Evolutionary conservation across 2,888 invertebrate species (phyloP), one percentile per base, ranked within the genome.

Genomic region (Cephus runcator): DNA sequence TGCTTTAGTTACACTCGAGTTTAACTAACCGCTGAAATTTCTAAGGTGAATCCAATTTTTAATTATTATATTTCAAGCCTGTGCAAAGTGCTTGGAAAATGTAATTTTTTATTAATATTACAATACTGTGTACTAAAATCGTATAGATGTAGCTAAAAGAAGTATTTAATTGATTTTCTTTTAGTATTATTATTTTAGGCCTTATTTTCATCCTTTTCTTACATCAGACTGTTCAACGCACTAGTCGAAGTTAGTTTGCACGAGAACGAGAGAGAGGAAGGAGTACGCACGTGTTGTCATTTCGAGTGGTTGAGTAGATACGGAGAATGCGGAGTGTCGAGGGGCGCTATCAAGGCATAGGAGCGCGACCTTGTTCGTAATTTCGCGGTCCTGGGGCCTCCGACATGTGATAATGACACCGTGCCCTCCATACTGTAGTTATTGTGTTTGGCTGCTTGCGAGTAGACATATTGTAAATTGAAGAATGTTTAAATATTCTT

Each of bases 401-500:
- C 83, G 81, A 82, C 82, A 77, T 81, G 79, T 80, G 85, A 83
- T 83, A 84, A 83, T 83, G 80, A 83, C 81, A 83, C 81, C 79
- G 73, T 80, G 81, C 74, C 79, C 68, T 78, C 77, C 80, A 84
- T 82, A 82, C 77, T 79, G 78, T 76, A 78, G 34, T 79, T 76
- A 78, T 82, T 80, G 69, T 77, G 73, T 80, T 81, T 77, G 79
- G 23, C 23, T 9, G 23, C 56, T 23, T 23, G 23, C 0, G 0
- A 56, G 56, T 56, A 56, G 23, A 56, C 9, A 23, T 56, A 23
- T 56, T 56, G 6, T 40, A 15, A 15, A 40, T 23, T 56, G 23
- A 56, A 23, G 56, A 56, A 56, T 23, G 56, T 23, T 56, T 56
- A 23, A 56, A 56, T 56, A 56, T 56, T 56, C 56, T 56, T 9